A percentile compares a stretch with the other conserved stretches of the same genome.
Conservation (phyloP, 2,797 vertebrate genomes). For the Echeneis naucrates region DNA sequence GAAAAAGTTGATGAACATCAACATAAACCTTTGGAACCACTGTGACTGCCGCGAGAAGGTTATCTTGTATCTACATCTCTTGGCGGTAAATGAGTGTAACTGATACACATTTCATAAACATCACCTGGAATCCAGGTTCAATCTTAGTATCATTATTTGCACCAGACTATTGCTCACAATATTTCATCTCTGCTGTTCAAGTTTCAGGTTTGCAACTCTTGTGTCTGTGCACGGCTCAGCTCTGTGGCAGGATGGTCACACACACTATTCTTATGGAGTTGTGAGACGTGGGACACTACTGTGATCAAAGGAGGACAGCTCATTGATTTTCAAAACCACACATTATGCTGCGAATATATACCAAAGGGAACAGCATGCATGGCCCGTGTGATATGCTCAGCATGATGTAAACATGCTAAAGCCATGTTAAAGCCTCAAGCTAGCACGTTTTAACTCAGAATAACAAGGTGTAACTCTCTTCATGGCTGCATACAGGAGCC, state of each 20-base stretch:
- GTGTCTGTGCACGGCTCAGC: slow-evolving; percentile 35
- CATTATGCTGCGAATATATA: slow-evolving; percentile 73
- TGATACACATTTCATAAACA: slow-evolving; percentile 20
- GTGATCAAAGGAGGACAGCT: slow-evolving; percentile 73
- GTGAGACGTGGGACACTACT: slow-evolving; percentile 58
- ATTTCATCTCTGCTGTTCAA: not conserved
- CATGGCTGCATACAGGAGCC: slow-evolving; percentile 30
- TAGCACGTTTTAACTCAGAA: slow-evolving; percentile 69
- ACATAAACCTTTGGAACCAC: too few relatives aligned
- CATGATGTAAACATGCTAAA: slow-evolving; percentile 75
- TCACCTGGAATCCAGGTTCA: slow-evolving; percentile 25
- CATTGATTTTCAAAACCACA: slow-evolving; percentile 80
- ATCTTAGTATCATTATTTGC: slow-evolving; percentile 33
- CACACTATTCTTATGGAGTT: slow-evolving; percentile 36
- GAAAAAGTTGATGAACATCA: too few relatives aligned
- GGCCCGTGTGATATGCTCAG: slow-evolving; percentile 66
- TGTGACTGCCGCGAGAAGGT: not conserved
- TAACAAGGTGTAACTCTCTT: slow-evolving; percentile 52
- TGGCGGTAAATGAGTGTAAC: slow-evolving; percentile 7
- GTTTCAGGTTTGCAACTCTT: not conserved
- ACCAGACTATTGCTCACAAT: slow-evolving; percentile 16
- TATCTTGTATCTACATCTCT: not conserved
- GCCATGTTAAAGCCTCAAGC: slow-evolving; percentile 70
- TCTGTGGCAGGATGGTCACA: slow-evolving; percentile 36
- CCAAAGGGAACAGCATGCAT: slow-evolving; percentile 71